Percentiles rank a stretch among this genome's conserved stretches.
These are phyloP conservation scores for Lepidonotus clava DNA, from an alignment of 2,888 invertebrate genomes.

Conservation along the genomic window DNA sequence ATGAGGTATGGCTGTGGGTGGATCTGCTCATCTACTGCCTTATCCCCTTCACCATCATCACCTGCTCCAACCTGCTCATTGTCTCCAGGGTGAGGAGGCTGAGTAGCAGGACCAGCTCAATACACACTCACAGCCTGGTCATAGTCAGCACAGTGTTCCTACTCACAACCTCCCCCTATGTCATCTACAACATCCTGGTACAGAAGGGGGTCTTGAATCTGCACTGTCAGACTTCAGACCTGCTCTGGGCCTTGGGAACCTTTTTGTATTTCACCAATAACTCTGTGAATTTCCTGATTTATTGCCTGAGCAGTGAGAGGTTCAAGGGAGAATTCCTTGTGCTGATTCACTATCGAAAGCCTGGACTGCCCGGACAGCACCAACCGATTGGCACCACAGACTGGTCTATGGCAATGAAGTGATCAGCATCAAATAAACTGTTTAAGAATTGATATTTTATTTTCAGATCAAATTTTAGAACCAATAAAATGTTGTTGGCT, in stretches of 20 bases:
- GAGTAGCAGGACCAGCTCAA: neutral
- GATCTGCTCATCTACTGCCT: neutral
- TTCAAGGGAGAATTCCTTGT: neutral
- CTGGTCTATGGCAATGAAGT: too few relatives aligned
- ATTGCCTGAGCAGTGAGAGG: neutral
- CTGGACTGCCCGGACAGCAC: too few relatives aligned
- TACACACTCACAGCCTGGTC: neutral
- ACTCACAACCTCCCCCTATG: neutral
- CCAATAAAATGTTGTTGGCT: too few relatives aligned
- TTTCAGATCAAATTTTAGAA: too few relatives aligned
- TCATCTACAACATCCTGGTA: neutral
- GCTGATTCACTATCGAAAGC: too few relatives aligned
- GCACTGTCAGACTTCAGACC: neutral
- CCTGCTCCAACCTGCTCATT: neutral
- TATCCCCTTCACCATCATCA: neutral
- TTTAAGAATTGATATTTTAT: too few relatives aligned
- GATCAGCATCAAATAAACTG: too few relatives aligned
- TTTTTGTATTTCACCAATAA: neutral
- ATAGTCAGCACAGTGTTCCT: neutral
- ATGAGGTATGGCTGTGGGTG: neutral
- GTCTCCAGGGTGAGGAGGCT: neutral
- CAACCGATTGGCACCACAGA: too few relatives aligned
- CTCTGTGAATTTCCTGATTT: constrained; percentile 3
- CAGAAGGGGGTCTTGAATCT: neutral
- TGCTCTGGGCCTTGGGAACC: neutral